Conservation (phyloP, 2,888 invertebrate species). For the Tipula helvola region DNA sequence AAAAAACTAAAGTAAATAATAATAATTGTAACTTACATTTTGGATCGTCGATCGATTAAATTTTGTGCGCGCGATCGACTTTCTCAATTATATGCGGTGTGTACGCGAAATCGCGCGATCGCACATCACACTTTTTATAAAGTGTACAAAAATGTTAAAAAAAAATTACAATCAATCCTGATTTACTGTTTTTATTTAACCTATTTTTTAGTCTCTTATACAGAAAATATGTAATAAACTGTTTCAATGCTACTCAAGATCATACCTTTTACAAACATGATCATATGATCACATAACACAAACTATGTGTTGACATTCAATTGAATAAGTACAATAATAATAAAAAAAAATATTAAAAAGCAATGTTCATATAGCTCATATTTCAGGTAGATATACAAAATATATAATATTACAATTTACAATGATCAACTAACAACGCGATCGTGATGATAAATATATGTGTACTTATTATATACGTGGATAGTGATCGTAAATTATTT, state of each 20-base stretch:
- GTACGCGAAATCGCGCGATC: neutral
- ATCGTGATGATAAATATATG: neutral
- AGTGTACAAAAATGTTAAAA: too few relatives aligned
- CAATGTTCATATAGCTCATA: neutral
- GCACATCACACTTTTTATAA: neutral
- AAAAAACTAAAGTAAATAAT: neutral
- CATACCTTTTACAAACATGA: neutral
- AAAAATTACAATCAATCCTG: too few relatives aligned
- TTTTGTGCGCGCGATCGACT: neutral
- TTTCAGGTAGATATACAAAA: neutral
- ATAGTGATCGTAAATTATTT: neutral
- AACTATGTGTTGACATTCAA: neutral
- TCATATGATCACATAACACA: neutral
- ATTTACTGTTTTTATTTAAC: neutral
- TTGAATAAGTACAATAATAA: neutral
- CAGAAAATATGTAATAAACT: neutral
- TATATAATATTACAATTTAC: neutral
- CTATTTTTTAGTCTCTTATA: neutral
- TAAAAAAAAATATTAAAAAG: neutral
- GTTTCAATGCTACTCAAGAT: neutral
- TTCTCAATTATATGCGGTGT: neutral
- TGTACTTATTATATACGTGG: neutral
- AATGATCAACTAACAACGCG: neutral
- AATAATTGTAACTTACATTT: neutral
- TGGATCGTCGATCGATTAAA: neutral